Evolutionary conservation across 2,888 invertebrate genomes (phyloP), one percentile per base, ranked within the genome.

Genomic region (Gari tellinella): DNA sequence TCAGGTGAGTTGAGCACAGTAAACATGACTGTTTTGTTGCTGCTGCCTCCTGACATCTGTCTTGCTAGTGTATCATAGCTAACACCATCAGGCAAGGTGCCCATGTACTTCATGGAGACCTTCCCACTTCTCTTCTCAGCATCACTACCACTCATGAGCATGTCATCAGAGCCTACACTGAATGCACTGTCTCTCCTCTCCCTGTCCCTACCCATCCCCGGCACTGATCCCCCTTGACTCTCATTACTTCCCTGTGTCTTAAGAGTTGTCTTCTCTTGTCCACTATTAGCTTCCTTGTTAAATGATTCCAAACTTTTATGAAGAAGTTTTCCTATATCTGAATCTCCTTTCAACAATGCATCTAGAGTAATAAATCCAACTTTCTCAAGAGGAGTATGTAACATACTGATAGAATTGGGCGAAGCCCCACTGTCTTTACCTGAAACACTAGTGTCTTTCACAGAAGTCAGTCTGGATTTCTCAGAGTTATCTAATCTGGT

Each of bases 61-160:
- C 68, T 69, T 12, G 78, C 57, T 17, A 83, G 52, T n/a, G 68
- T 57, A 10, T 72, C 69, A 58, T 74, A 73, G 41, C 74, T 65
- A 19, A 73, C 49, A 2, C 73, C 75, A 7, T 73, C 68, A 2
- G 81, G 76, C 8, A 84, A 51, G n/a, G 73, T 73, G 3, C 84
- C 84, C 84, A 84, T 81, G 61, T 81, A 84, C 51, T 82, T 79
- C 48, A 84, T 60, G 40, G 81, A 82, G 2, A 82, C 73, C 45
- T 51, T 72, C 1, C 60, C 65, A 37, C 58, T 48, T 15, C 62
- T 61, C 38, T 67, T 73, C 49, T 78, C 78, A 10, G 49, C 52
- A 52, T 79, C 79, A 68, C 72, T 72, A 4, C 74, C 79, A 65
- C 72, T 72, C 14, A 57, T 15, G 31, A 65, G 19, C 55, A 57